A percentile compares a stretch with the other conserved stretches of the same genome.
Evolutionary conservation across 2,113 vertebrate genomes (phyloP).

Genomic region (Microtus richardsoni): DNA sequence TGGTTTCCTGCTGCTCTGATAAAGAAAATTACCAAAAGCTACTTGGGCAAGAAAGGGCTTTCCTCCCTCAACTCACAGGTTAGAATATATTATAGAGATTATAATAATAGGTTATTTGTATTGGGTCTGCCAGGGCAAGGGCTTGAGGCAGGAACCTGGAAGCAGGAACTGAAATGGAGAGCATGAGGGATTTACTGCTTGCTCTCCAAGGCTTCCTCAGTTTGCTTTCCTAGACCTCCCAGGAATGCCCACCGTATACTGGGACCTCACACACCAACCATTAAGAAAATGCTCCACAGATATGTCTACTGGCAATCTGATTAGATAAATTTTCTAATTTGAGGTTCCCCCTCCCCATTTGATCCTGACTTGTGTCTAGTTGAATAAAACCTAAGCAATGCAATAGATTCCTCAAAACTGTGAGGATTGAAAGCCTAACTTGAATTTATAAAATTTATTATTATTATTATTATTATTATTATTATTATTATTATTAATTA

Average conservation of each 20-base stretch:
- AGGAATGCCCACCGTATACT: background rate
- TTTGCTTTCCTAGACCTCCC: background rate
- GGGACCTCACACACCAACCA: background rate
- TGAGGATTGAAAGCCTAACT: background rate
- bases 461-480: too few relatives aligned
- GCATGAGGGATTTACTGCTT: too few relatives aligned
- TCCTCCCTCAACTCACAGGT: background rate
- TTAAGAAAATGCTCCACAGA: background rate
- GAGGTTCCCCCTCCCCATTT: background rate
- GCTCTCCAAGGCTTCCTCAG: background rate
- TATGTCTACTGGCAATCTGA: background rate
- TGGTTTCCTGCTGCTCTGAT: background rate
- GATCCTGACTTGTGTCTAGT: background rate
- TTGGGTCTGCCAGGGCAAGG: background rate
- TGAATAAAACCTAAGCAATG: background rate
- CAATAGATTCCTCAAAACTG: background rate
- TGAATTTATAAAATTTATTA: background rate
- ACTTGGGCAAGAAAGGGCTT: background rate
- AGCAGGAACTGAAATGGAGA: background rate
- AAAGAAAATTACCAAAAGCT: background rate
- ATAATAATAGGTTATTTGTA: background rate
- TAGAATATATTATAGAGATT: background rate
- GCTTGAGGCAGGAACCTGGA: background rate
- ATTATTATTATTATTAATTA: too few relatives aligned
- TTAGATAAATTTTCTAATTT: background rate